Evolutionary conservation across 2,888 invertebrate species (phyloP).

Genomic region (Ephialtes manifestator): DNA sequence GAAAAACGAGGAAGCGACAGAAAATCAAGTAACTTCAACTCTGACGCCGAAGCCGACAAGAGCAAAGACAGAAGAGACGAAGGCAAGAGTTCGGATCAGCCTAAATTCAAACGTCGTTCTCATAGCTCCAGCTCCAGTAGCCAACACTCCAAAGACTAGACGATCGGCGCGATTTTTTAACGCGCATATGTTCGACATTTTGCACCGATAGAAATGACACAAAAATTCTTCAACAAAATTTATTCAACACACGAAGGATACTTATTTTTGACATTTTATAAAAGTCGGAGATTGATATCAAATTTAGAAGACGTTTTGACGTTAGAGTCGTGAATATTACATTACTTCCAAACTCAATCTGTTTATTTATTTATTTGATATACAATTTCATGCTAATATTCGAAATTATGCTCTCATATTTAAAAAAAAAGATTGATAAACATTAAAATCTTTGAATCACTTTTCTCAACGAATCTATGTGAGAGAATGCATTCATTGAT

Average conservation of each 20-base stretch:
- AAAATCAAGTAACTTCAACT: conserved; percentile 72
- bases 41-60: conserved; percentile 67
- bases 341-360: no score
- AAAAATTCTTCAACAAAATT: not conserved
- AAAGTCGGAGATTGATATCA: not conserved
- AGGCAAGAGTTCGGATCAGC: conserved; percentile 72
- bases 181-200: not conserved
- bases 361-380: no score
- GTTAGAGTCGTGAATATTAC: not conserved
- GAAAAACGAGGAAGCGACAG: conserved; percentile 77
- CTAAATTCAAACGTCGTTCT: conserved; percentile 81
- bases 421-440: no score
- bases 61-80: conserved; percentile 70
- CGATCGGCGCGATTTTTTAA: conserved; percentile 1
- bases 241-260: conserved; percentile 9
- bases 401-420: no score
- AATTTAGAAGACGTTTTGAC: not conserved
- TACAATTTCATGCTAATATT: no score
- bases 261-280: conserved; percentile 40
- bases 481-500: no score
- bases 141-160: conserved; percentile 79
- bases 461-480: no score
- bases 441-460: no score
- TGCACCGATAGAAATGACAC: not conserved
- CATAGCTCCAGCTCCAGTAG: conserved; percentile 81